Evolutionary conservation across 2,113 vertebrate genomes (phyloP), one percentile per base, ranked within the genome.

Genomic region (Castor canadensis): DNA sequence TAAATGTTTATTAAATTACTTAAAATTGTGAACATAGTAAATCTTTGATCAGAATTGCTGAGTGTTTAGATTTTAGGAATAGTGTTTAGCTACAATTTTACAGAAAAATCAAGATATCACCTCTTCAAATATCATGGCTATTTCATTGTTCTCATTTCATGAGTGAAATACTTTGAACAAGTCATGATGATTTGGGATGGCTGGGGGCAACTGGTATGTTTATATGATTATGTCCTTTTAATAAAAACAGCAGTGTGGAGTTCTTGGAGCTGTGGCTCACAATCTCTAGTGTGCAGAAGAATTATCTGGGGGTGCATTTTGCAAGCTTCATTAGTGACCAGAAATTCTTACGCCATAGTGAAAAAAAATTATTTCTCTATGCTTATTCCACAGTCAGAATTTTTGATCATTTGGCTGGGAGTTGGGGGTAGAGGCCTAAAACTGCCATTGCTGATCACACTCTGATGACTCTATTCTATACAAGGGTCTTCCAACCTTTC

Each of bases 391-490:
- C 40, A 24, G 43, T 24, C 66, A 82, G 77, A 38, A 80, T n/a
- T 81, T 81, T 28, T 80, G 28, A 38, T 28, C 26, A 0, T 40
- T 26, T 49, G 28, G 17, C 40, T n/a, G n/a, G n/a, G n/a, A n/a
- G n/a, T n/a, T 10, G 6, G 40, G 24, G 20, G 9, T 26, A 26
- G 26, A 87, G 77, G 22, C 11, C 60, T 15, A 66, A 26, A 60
- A 56, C 28, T 8, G 11, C 16, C 32, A 6, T 0, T 9, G 35
- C 82, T 12, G 30, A 10, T 6, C 0, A 10, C 17, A 43, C 35
- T 58, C 12, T 9, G 72, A 90, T 35, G 38, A 19, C 43, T 6
- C 11, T 47, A 15, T 43, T 12, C n/a, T 20, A 2, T 4, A 8
- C 54, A 40, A 24, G 38, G 49, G 1, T 40, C 15, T 75, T 43